Percentiles rank a stretch among this genome's conserved stretches.
Conservation (phyloP, 1,140 invertebrate species). For the Chymomyza costata region DNA sequence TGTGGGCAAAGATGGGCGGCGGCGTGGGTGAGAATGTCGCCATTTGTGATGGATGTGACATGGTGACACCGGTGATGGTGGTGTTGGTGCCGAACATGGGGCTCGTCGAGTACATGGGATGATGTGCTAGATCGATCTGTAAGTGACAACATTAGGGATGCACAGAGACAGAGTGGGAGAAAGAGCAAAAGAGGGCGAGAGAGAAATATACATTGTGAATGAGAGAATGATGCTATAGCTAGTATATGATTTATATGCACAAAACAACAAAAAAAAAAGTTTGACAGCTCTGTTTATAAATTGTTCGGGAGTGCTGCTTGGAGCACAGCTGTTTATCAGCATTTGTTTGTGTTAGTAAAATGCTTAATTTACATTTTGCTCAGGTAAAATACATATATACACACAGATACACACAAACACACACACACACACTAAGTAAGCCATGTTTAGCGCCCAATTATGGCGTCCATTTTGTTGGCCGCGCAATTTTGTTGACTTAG, state of each 20-base stretch:
- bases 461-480: conserved; percentile 13
- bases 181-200: neutral
- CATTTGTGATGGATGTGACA: conserved; percentile 75
- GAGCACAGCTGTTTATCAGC: too few species aligned
- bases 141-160: conserved; percentile 24
- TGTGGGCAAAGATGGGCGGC: conserved; percentile 71
- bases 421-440: neutral
- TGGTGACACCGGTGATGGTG: conserved; percentile 74
- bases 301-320: too few species aligned
- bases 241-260: conserved; percentile 54
- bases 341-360: too few species aligned
- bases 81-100: conserved; percentile 71
- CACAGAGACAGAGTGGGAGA: neutral
- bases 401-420: too few species aligned
- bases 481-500: conserved; percentile 17
- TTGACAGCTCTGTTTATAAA: too few species aligned
- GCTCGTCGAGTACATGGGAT: conserved; percentile 74
- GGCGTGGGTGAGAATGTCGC: conserved; percentile 70
- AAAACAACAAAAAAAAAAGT: too few species aligned
- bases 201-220: conserved; percentile 4
- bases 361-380: too few species aligned
- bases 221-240: too few species aligned
- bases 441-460: neutral
- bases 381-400: too few species aligned
- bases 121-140: conserved; percentile 74